These are phyloP conservation scores for Bombyx mandarina DNA, from an alignment of 1,140 invertebrate genomes.

Conservation along the genomic window DNA sequence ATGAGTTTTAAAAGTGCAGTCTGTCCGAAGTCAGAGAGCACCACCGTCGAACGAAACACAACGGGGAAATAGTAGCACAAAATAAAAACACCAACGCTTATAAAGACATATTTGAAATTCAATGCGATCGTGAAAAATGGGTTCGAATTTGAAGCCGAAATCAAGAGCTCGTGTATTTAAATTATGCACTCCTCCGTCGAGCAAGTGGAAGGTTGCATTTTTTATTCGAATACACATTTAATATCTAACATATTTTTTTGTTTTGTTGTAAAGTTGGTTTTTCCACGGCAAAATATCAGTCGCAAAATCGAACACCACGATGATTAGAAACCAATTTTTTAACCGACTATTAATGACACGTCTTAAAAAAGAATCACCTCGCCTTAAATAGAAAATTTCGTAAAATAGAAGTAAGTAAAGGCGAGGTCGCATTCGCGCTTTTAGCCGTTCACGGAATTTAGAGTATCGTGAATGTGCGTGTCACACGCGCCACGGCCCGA, in stretches of 20 bases:
- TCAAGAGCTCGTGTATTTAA: slow-evolving; percentile 32
- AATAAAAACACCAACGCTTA: slow-evolving; percentile 50
- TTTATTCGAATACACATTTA: slow-evolving; percentile 3
- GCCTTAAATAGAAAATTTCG: slow-evolving; percentile 4
- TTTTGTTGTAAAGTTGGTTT: neutral
- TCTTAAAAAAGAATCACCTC: neutral
- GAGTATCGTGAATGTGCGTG: slow-evolving; percentile 29
- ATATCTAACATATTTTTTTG: neutral
- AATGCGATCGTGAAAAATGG: slow-evolving; percentile 61
- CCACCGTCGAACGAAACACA: slow-evolving; percentile 36
- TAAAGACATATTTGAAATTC: slow-evolving; percentile 67
- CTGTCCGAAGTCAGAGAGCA: slow-evolving; percentile 24
- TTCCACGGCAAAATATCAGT: neutral
- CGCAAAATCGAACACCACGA: neutral
- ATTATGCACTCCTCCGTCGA: slow-evolving; percentile 41
- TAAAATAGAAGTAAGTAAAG: slow-evolving; percentile 11
- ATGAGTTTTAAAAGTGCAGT: slow-evolving; percentile 5
- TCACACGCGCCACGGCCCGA: slow-evolving; percentile 46
- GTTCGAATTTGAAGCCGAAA: slow-evolving; percentile 43
- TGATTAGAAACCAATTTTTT: neutral
- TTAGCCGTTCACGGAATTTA: slow-evolving; percentile 1
- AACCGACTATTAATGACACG: neutral
- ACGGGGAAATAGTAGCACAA: slow-evolving; percentile 46
- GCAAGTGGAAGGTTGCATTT: slow-evolving; percentile 46
- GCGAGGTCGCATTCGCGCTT: slow-evolving; percentile 14